Base-by-base conservation (phyloP, 2,113 vertebrate genomes). In the Deroptyus accipitrinus region DNA sequence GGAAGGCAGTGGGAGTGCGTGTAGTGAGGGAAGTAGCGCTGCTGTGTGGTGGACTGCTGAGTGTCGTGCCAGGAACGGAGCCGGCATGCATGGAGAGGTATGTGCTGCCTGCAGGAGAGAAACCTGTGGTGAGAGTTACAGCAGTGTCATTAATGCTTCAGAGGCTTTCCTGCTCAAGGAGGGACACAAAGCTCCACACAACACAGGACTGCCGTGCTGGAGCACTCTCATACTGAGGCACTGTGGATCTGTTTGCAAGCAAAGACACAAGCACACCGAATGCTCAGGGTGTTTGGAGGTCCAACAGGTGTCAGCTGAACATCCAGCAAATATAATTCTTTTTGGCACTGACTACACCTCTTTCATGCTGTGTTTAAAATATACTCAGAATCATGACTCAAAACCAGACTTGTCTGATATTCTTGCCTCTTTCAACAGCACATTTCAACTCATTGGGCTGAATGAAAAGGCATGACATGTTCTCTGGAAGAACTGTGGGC, bases 71-170 rank as follows among this genome's bases (percentile, higher is more conserved):
- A 69, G 64, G 41, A 63, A 44, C 30, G 11, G 67, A 64, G 95
- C n/a, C 33, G 87, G 80, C 1, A 0, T 94, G 93, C 31, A 3
- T 79, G 95, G 31, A 5, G 39, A 54, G 30, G 54, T 66, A 14
- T 49, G 86, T 13, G 72, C 5, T 55, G 81, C 7, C 72, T 25
- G 80, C 13, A 57, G 90, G 31, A 30, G 25, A 3, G 33, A 19
- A 7, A 59, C 92, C 97, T 97, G 76, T 30, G 88, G 82, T 39
- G 37, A 96, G 79, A 97, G 93, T 85, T 4, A 73, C 95, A 72
- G 96, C 63, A 2, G 10, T 30, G 33, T 19, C 10, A 3, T 91
- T 78, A 51, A 4, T 6, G 30, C 33, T 52, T 10, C 2, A 0
- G 63, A 4, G 19, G 17, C 11, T 33, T 33, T n/a, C 33, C 27